Evolutionary conservation across 1,140 invertebrate genomes (phyloP), one percentile per base, ranked within the genome.

Genomic region (Apis cerana): DNA sequence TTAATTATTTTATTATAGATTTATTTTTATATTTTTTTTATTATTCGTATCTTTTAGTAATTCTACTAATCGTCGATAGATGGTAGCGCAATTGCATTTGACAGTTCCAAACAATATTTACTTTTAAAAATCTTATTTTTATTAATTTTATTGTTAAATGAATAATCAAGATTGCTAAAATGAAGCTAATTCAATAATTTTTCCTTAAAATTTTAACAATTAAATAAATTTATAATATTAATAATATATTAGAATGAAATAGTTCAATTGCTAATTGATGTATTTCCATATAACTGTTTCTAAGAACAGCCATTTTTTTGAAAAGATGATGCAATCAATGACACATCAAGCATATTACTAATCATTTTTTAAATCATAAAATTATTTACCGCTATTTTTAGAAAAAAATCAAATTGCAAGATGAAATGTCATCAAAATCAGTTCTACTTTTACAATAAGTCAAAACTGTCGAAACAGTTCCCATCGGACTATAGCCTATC

Each of bases 241-340:
- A 43, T 2, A 17, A 65, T 4, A 12, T 19, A 21, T n/a, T 43
- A n/a, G 2, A 75, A 64, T 27, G 33, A 67, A 75, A 61, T 21
- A 82, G 54, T 10, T 27, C 19, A 7, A 43, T 12, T 21, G 9
- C n/a, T 79, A 75, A 88, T 52, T 75, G 21, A 43, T 50, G 79
- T 77, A 84, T 80, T 77, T 48, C 54, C 52, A 58, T 43, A 21
- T 88, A 82, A 88, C 81, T 84, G 77, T 85, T 85, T 58, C 56
- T 15, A 23, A 71, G 56, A 33, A n/a, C 75, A 70, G 82, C 88
- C 78, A 86, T 88, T 70, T 88, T 86, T 84, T 80, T 58, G 33
- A 52, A 58, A 21, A 33, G 71, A 78, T 89, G 88, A 89, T 80
- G 88, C 82, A 89, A 89, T 84, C 87, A 64, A 82, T 89, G 88